Conservation (phyloP, 2,797 vertebrate genomes). For the Sebastes kiyomatsui region DNA sequence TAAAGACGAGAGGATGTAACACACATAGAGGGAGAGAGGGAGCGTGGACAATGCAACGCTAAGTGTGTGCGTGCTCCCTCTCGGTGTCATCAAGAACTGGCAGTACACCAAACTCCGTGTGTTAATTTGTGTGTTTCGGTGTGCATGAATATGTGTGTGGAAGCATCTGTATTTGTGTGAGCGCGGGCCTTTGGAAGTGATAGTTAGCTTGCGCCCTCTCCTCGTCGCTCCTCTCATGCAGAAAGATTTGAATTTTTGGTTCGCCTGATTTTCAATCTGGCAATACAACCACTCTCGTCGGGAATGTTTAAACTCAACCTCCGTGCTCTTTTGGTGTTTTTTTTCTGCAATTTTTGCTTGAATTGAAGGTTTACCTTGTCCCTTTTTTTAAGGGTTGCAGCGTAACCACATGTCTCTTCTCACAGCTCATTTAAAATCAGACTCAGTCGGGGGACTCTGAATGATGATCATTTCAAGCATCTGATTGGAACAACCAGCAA, state of each 20-base stretch:
- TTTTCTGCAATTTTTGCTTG: conserved; percentile 14
- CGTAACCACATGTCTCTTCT: conserved; percentile 7
- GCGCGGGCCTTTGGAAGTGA: conserved; percentile 17
- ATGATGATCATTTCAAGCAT: conserved; percentile 25
- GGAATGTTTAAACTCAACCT: conserved; percentile 37
- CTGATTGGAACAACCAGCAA: background rate
- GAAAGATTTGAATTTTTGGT: conserved; percentile 28
- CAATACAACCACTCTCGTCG: background rate
- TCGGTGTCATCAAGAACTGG: conserved; percentile 50
- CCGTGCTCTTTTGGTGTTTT: background rate
- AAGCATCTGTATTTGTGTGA: background rate
- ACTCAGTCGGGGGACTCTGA: background rate
- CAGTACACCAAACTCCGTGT: conserved; percentile 39
- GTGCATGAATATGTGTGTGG: background rate
- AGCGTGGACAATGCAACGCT: conserved; percentile 26
- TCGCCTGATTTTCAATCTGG: conserved; percentile 39
- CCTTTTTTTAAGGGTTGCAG: background rate
- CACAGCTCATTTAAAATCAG: conserved; percentile 31
- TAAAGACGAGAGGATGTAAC: conserved; percentile 46
- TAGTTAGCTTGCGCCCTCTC: conserved; percentile 56
- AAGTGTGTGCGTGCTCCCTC: conserved; percentile 34
- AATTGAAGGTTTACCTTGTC: conserved; percentile 8
- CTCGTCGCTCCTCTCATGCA: conserved; percentile 49
- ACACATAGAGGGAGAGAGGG: conserved; percentile 28
- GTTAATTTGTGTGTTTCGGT: conserved; percentile 7